Evolutionary conservation across 2,113 vertebrate genomes (phyloP).

Genomic region (Rostratula benghalensis): DNA sequence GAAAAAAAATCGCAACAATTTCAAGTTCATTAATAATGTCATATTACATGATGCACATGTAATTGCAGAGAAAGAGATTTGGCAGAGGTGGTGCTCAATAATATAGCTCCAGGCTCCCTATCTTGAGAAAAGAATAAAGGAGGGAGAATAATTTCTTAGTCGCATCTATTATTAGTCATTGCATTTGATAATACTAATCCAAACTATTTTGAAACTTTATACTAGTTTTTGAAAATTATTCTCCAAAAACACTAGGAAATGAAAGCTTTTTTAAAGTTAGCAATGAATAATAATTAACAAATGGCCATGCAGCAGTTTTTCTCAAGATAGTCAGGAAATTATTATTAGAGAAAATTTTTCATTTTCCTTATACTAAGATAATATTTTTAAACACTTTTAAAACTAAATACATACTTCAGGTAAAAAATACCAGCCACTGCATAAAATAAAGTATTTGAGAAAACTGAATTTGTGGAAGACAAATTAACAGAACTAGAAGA

Average conservation of each 20-base stretch:
- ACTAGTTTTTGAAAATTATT: background rate
- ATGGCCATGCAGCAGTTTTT: background rate
- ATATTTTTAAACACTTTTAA: background rate
- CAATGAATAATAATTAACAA: background rate
- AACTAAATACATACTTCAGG: background rate
- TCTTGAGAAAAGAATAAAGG: background rate
- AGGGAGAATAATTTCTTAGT: background rate
- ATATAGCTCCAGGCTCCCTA: background rate
- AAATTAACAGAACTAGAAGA: background rate
- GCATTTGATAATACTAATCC: background rate
- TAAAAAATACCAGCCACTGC: background rate
- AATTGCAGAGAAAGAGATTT: background rate
- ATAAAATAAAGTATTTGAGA: background rate
- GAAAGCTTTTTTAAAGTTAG: background rate
- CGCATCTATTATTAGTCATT: background rate
- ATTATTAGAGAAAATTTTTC: background rate
- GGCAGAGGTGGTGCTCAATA: background rate
- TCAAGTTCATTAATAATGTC: background rate
- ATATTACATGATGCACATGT: background rate
- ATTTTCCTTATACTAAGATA: background rate
- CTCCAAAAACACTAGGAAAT: background rate
- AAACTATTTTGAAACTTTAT: background rate
- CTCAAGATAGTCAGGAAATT: background rate
- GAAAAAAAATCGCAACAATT: fast-evolving
- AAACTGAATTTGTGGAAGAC: background rate